Percentiles rank a stretch among this genome's conserved stretches.
Evolutionary conservation across 2,797 vertebrate genomes (phyloP).

Genomic region (Fundulus diaphanus): DNA sequence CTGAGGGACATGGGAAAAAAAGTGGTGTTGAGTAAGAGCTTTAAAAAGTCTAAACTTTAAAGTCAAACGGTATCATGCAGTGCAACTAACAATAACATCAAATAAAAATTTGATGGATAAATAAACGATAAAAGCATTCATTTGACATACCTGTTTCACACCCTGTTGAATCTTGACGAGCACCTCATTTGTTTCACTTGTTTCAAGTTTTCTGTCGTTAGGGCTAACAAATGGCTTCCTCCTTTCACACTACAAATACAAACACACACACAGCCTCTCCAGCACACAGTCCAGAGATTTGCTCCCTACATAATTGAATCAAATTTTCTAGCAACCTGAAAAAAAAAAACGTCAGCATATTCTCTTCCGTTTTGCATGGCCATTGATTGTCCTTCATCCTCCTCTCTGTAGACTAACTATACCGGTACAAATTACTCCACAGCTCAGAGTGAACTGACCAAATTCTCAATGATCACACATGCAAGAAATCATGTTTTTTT

Average conservation of each 20-base stretch:
- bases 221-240: constrained; percentile 29
- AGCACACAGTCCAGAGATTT: constrained; percentile 58
- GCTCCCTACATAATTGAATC: constrained; percentile 65
- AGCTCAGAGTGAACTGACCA: constrained; percentile 80
- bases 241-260: constrained; percentile 12
- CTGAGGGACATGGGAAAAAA: constrained; percentile 18
- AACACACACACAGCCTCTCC: constrained; percentile 3
- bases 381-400: constrained; percentile 86
- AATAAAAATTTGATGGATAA: not conserved
- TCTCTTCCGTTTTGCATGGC: constrained; percentile 53
- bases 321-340: constrained; percentile 41
- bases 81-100: not conserved
- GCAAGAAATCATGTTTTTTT: not conserved
- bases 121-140: not conserved
- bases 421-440: constrained; percentile 89
- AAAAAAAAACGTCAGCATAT: constrained; percentile 65
- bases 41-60: not conserved
- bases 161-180: not conserved
- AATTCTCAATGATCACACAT: constrained; percentile 57
- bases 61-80: not conserved
- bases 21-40: not conserved
- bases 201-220: constrained; percentile 23
- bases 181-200: not conserved
- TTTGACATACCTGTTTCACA: not conserved
- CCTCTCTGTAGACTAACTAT: constrained; percentile 86